Base-by-base conservation (phyloP, 1,140 invertebrate species). In the Argopecten irradians region DNA sequence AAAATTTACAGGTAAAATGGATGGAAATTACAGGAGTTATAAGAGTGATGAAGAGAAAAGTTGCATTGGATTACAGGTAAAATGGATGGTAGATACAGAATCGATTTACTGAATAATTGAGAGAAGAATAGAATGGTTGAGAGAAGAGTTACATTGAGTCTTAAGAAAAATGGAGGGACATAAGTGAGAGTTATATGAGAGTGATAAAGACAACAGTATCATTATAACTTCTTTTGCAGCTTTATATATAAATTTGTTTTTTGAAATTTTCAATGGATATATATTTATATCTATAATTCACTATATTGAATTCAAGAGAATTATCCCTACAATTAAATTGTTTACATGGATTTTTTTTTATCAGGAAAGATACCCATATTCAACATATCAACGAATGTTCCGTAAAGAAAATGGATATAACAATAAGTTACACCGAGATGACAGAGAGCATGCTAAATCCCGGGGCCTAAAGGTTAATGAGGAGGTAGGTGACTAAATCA, bases 371-470 rank as follows among this genome's bases (percentile, higher is more conserved):
- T 92, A 94, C 87, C 91, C 92, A 28, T 90, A 88, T 14, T 92
- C 88, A 9, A 93, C 91, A 71, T 95, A 95, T 92, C 93, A 95
- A 85, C 86, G 94, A 88, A 84, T 94, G 39, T 95, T 95, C 87
- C 85, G 91, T 33, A 90, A 93, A 33, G 84, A 90, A 55, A 86
- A 89, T 83, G 93, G 89, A 13, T 95, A 93, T 87, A 95, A 95
- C 90, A 94, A 95, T 84, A 95, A 95, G 88, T 87, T 95, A 19
- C 95, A 95, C 89, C 90, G 95, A 84, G 94, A 94, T 93, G 95
- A 96, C 91, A 91, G 95, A 90, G 94, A 94, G 84, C 95, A 95
- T 93, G 94, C 94, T 35, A 95, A 95, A 91, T 94, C 92, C n/a
- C 88, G 89, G 86, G 95, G 95, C 34, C 92, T 96, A 11, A 71